Base-by-base conservation (phyloP, 2,797 vertebrate genomes). In the Gobionotothen gibberifrons region DNA sequence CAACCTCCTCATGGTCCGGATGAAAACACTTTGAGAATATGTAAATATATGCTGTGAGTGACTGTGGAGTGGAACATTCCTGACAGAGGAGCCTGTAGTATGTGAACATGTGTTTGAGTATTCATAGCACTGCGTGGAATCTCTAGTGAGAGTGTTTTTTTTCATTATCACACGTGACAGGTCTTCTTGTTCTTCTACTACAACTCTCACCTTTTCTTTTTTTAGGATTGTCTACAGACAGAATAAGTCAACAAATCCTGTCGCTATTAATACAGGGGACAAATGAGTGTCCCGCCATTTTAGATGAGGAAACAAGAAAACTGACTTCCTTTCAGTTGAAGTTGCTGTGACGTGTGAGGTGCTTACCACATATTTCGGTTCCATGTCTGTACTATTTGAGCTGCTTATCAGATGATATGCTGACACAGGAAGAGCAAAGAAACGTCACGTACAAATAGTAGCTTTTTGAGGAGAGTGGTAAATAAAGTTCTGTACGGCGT, bases 321-420 rank as follows among this genome's bases (percentile, higher is more conserved):
- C 36, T 46, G 57, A 60, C 62, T 89, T 93, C 91, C 92, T 92
- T 91, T 86, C 82, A 58, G 87, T 84, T 81, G 53, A 71, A 82
- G 44, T 88, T 73, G 55, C 60, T 59, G 46, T 81, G 83, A 84
- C 69, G 55, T 82, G 56, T 44, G 70, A 58, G 76, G 89, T 55
- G 71, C 81, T 83, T 56, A 70, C 80, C 78, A 53, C 86, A 76
- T 79, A 61, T 84, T 73, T 83, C 61, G 42, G 74, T 81, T 88
- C 57, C 61, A 26, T 48, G 42, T 67, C 17, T 75, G 74, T 69
- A 42, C 66, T 26, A 22, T 87, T 75, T 72, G 66, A 82, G 58
- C 67, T 70, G 69, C 78, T 83, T 57, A 78, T 84, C 71, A 53
- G 54, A 66, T 74, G 17, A 68, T 74, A 75, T 78, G n/a, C 47